These are phyloP conservation scores for Drosophila virilis DNA, from an alignment of 1,140 invertebrate genomes.

Conservation along the genomic window DNA sequence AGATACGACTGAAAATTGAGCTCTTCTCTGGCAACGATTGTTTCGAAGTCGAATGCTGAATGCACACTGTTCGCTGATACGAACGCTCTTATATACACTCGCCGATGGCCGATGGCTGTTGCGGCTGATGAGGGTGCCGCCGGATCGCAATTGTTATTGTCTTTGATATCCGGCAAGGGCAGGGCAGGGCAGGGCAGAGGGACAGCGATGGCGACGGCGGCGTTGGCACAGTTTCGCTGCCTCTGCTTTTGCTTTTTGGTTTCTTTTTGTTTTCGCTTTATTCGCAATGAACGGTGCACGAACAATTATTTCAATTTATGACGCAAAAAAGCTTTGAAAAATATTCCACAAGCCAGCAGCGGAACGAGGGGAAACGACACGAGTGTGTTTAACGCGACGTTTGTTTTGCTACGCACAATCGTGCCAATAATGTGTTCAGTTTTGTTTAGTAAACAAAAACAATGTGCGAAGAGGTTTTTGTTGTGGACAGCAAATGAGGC, in stretches of 20 bases:
- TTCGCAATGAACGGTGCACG: slow-evolving; percentile 11
- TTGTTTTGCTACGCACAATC: slow-evolving; percentile 69
- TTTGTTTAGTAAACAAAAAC: slow-evolving; percentile 31
- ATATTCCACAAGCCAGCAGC: slow-evolving; percentile 51
- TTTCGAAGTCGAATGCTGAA: slow-evolving; percentile 43
- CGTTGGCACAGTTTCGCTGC: slow-evolving; percentile 56
- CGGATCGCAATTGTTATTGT: slow-evolving; percentile 55
- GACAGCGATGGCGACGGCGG: slow-evolving; percentile 19
- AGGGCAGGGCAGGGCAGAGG: slow-evolving; percentile 25
- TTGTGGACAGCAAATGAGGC: not conserved
- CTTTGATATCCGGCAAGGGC: slow-evolving; percentile 41
- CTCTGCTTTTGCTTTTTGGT: slow-evolving; percentile 3
- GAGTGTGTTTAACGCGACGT: slow-evolving; percentile 35
- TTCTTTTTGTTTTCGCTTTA: slow-evolving; percentile 17
- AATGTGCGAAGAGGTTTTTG: slow-evolving; percentile 6
- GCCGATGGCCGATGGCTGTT: not conserved
- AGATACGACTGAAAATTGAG: slow-evolving; percentile 54
- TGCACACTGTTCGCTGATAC: slow-evolving; percentile 47
- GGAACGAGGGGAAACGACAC: slow-evolving; percentile 5
- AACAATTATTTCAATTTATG: slow-evolving; percentile 66
- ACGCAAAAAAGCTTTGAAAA: slow-evolving; percentile 77
- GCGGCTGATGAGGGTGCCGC: slow-evolving; percentile 10
- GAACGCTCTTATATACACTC: slow-evolving; percentile 46
- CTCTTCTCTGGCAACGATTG: slow-evolving; percentile 28
- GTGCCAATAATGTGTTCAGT: slow-evolving; percentile 35